A percentile compares a stretch with the other conserved stretches of the same genome.
Evolutionary conservation across 2,797 vertebrate species (phyloP).

Genomic region (Gallinago stenura): DNA sequence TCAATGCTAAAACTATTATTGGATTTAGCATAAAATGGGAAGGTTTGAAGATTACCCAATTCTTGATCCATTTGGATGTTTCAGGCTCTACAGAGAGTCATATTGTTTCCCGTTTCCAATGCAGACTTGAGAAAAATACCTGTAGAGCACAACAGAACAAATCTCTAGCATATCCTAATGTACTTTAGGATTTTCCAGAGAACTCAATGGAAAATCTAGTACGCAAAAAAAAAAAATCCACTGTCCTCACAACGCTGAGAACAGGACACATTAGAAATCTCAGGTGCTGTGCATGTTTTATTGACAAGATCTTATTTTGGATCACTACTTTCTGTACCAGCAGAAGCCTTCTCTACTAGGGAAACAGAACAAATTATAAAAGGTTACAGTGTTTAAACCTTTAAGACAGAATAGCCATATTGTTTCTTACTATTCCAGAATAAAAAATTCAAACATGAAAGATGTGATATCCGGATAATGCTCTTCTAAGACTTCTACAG

Average conservation of each 20-base stretch:
- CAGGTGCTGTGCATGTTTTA: background rate
- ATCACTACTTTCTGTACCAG: background rate
- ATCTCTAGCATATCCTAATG: background rate
- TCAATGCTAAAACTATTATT: background rate
- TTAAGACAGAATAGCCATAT: background rate
- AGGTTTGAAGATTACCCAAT: background rate
- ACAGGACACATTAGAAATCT: background rate
- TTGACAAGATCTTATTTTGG: background rate
- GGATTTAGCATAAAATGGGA: background rate
- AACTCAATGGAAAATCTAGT: background rate
- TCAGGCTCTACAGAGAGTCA: background rate
- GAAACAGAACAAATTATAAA: background rate
- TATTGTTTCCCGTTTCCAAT: background rate
- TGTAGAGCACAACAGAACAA: background rate
- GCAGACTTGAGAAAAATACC: background rate
- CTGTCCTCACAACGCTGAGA: background rate
- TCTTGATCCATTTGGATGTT: background rate
- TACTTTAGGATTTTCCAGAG: background rate
- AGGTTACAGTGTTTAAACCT: background rate
- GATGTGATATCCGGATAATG: background rate
- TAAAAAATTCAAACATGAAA: background rate
- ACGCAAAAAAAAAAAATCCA: fast-evolving
- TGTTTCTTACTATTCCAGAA: background rate
- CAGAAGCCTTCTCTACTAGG: background rate
- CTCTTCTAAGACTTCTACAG: background rate